A percentile compares a stretch with the other conserved stretches of the same genome.
Conservation (phyloP, 2,797 vertebrate genomes). For the Rhynchonycteris naso region DNA sequence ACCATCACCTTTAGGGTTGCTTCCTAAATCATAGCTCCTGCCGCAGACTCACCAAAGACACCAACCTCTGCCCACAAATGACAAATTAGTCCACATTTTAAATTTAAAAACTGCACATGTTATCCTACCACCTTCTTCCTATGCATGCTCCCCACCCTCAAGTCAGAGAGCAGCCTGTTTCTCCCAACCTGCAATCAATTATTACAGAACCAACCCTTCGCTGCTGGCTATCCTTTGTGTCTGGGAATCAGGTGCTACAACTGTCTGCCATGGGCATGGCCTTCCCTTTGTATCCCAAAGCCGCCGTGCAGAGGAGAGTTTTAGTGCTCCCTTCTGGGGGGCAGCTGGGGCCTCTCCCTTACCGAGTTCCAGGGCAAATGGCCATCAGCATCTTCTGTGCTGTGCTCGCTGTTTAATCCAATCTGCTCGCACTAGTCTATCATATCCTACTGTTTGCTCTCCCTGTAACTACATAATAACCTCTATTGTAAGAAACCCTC, state of each 20-base stretch:
- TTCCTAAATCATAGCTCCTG: neutral
- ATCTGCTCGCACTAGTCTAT: neutral
- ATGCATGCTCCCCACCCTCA: neutral
- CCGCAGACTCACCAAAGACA: neutral
- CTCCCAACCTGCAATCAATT: neutral
- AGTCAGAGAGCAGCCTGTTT: neutral
- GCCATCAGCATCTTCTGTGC: neutral
- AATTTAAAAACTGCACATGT: neutral
- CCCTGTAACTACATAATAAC: neutral
- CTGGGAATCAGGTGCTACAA: neutral
- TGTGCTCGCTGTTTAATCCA: neutral
- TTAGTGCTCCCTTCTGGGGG: neutral
- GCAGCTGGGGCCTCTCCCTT: neutral
- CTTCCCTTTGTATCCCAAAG: neutral
- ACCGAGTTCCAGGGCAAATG: neutral
- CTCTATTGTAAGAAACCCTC: neutral
- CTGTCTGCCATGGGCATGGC: neutral
- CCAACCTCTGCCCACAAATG: neutral
- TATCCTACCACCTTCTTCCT: neutral
- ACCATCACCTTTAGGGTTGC: neutral
- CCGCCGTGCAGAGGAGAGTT: neutral
- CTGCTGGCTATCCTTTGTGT: neutral
- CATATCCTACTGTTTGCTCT: neutral
- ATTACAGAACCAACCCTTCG: neutral
- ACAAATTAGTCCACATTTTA: neutral